These are phyloP conservation scores for Montipora efflorescens DNA, from an alignment of 64 coral and sea anemone species.

Conservation along the genomic window DNA sequence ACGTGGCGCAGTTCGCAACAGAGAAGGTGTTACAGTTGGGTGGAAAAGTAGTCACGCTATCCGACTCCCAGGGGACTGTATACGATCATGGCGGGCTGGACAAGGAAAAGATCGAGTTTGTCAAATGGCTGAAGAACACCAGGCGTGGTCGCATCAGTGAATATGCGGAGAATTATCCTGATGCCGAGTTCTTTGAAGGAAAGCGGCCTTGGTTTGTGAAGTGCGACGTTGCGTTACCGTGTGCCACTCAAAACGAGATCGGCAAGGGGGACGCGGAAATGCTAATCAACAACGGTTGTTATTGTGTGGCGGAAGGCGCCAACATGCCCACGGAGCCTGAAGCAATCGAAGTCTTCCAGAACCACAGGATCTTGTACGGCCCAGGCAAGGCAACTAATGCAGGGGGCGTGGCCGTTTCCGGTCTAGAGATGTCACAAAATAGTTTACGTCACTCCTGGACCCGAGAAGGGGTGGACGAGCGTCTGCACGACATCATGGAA, in stretches of 20 bases:
- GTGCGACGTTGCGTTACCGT: constrained; percentile 87
- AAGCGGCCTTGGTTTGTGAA: constrained; percentile 88
- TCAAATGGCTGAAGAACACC: constrained; percentile 83
- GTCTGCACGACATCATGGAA: constrained; percentile 95
- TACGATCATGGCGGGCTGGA: constrained; percentile 82
- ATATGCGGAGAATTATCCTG: constrained; percentile 73
- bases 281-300: constrained; percentile 81
- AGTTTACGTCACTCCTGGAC: constrained; percentile 88
- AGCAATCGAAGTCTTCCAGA: constrained; percentile 83
- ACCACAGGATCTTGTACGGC: constrained; percentile 76
- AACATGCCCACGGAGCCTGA: constrained; percentile 88
- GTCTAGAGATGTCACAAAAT: constrained; percentile 94
- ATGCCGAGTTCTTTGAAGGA: constrained; percentile 73
- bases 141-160: constrained; percentile 88
- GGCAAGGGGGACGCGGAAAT: constrained; percentile 74
- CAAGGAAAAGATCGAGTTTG: constrained; percentile 86
- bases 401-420: constrained; percentile 93
- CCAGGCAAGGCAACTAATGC: constrained; percentile 94
- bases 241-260: constrained; percentile 93
- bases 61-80: constrained; percentile 83
- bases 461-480: constrained; percentile 87
- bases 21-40: constrained; percentile 87
- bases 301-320: constrained; percentile 86
- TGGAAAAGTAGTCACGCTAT: constrained; percentile 86
- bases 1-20: constrained; percentile 89